Evolutionary conservation across 2,888 invertebrate species (phyloP).

Genomic region (Ligdia adustata): DNA sequence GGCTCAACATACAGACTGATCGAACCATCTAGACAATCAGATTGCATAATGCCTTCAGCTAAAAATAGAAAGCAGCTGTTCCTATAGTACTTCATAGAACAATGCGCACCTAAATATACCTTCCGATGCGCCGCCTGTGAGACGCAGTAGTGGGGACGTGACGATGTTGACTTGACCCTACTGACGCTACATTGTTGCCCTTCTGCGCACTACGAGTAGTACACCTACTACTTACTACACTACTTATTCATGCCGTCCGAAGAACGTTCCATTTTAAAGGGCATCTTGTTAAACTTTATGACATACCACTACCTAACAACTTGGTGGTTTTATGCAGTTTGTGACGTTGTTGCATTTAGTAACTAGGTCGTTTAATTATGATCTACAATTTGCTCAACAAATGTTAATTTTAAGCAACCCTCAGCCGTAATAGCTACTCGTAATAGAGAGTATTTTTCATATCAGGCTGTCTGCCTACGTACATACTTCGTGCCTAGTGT

Average conservation of each 20-base stretch:
- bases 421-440: no score
- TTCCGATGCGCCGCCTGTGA: neutral
- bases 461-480: no score
- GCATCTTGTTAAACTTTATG: no score
- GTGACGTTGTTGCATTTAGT: neutral
- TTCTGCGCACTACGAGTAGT: conserved; percentile 8
- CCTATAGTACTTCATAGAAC: neutral
- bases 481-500: no score
- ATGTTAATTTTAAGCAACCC: no score
- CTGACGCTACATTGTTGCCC: conserved; percentile 8
- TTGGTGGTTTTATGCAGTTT: no score
- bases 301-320: neutral
- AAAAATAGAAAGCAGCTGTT: neutral
- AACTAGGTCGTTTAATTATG: no score
- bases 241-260: neutral
- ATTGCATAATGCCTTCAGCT: no score
- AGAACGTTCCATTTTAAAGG: conserved; percentile 21
- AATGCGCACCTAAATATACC: neutral
- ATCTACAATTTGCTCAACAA: no score
- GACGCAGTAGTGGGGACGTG: conserved; percentile 1
- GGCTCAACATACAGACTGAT: no score
- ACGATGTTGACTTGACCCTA: conserved; percentile 4
- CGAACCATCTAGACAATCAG: no score
- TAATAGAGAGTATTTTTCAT: no score
- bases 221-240: neutral